Evolutionary conservation across 2,888 invertebrate genomes (phyloP), one percentile per base, ranked within the genome.

Genomic region (Phrixothrix hirtus): DNA sequence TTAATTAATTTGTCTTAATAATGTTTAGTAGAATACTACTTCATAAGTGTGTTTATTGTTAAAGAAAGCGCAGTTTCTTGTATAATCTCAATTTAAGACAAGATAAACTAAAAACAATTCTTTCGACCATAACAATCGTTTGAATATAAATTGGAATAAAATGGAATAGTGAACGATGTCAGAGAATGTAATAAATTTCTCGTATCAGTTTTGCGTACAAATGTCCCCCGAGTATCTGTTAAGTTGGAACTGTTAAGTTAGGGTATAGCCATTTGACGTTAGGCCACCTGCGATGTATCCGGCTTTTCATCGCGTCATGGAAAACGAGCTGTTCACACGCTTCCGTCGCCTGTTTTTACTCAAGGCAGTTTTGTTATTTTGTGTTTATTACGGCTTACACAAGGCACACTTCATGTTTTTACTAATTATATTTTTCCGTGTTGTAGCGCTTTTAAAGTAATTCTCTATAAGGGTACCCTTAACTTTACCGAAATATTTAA

Each of bases 261-360:
- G 53, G 50, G 46, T 50, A 53, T 52, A 37, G 52, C 36, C 55
- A 53, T 58, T 59, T 54, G 58, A 59, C 61, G 49, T 45, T 39
- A 32, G 58, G 62, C 58, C 62, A 59, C 58, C 62, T 61, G 61
- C 58, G 57, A 54, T 59, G 47, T 59, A 53, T 61, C 61, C 54
- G 42, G 49, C 46, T 35, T 51, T 57, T 57, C 58, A 55, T 52
- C 53, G 53, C 46, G 42, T 45, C 48, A 42, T 41, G 52, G 46
- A 45, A 49, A 49, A 41, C 38, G 45, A 27, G 37, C 41, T 41
- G 45, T 50, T 55, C 55, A 43, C 49, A 55, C 47, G 43, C 37
- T 41, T 47, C 46, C 14, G 29, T 37, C 50, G 44, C 31, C 48
- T 48, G 54, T 29, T 54, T 54, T 48, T 48, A 31, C 38, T 54